Base-by-base conservation (phyloP, 2,888 invertebrate species). In the Chloroclysta siterata region DNA sequence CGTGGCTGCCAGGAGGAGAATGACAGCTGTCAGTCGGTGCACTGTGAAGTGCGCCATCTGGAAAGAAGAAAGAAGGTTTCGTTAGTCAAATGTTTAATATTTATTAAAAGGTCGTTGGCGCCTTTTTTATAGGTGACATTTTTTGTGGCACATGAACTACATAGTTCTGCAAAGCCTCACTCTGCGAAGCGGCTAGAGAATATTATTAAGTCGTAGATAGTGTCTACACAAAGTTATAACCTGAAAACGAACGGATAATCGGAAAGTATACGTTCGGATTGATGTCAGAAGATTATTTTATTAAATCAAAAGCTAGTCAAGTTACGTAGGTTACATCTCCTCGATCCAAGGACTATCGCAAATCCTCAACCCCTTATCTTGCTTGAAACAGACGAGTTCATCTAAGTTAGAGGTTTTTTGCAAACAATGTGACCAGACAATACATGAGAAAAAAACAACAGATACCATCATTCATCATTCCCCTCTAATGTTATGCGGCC, bases 1-100 rank as follows among this genome's bases (percentile, higher is more conserved):
- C 60, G 82, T 77, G 63, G 79, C 71, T 33, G 81, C 80, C 42
- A 88, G 75, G 63, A 89, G 70, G 46, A 81, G 65, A 65, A 83
- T 71, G 63, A 89, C 73, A 73, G 83, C 83, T 72, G 83, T 80
- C 69, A 87, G 65, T 61, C 73, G 79, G 67, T 75, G 82, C 77
- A 78, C 75, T 69, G 73, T 76, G 70, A 80, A 80, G 79, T 83
- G 84, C 83, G 85, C 83, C 90, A 90, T 91, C 91, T 90, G 88
- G 15, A 89, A 87, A 52, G 11, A 66, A 67, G 65, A 68, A 63
- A 15, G 70, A 64, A 5, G 1, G n/a, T 55, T 51, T 46, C 36
- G 44, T 59, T 53, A 47, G 8, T 36, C n/a, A 36, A n/a, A 7
- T 33, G 11, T 57, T 29, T 50, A 44, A 14, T 22, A 17, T 13